Conservation (phyloP, 1,140 invertebrate species). For the Triops cancriformis region DNA sequence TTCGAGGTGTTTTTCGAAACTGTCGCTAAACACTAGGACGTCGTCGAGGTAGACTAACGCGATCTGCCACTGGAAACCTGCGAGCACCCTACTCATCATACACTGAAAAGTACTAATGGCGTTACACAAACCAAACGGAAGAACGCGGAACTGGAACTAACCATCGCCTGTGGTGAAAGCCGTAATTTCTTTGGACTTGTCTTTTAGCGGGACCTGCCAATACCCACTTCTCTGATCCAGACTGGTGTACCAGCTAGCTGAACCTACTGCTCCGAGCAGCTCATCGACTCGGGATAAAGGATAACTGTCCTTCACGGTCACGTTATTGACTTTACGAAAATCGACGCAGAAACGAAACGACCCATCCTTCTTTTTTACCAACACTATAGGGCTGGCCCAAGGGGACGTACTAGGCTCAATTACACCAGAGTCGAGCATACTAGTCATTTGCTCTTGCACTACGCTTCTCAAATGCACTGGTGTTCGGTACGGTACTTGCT, state of each 20-base stretch:
- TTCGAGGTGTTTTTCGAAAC: not conserved
- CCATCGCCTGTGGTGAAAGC: conserved; percentile 39
- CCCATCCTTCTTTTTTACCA: no score
- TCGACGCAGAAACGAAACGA: no score
- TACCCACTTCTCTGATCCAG: conserved; percentile 41
- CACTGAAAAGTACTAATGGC: conserved; percentile 19
- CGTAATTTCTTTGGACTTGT: conserved; percentile 40
- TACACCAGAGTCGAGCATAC: no score
- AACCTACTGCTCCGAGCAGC: conserved; percentile 36
- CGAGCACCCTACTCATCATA: not conserved
- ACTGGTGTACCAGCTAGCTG: conserved; percentile 35
- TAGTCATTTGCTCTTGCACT: no score
- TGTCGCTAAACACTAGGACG: not conserved
- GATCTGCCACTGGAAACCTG: not conserved
- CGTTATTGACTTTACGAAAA: conserved; percentile 36
- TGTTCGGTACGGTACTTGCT: no score
- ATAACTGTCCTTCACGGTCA: conserved; percentile 37
- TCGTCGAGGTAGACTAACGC: conserved; percentile 1
- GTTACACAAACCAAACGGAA: conserved; percentile 27
- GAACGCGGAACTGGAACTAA: conserved; percentile 26
- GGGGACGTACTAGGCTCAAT: no score
- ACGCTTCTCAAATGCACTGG: no score
- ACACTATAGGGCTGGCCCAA: no score
- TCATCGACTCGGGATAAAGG: conserved; percentile 43
- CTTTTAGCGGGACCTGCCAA: conserved; percentile 40